A percentile compares a stretch with the other conserved stretches of the same genome.
Conservation (phyloP, 2,113 vertebrate species). For the Pygoscelis antarcticus region DNA sequence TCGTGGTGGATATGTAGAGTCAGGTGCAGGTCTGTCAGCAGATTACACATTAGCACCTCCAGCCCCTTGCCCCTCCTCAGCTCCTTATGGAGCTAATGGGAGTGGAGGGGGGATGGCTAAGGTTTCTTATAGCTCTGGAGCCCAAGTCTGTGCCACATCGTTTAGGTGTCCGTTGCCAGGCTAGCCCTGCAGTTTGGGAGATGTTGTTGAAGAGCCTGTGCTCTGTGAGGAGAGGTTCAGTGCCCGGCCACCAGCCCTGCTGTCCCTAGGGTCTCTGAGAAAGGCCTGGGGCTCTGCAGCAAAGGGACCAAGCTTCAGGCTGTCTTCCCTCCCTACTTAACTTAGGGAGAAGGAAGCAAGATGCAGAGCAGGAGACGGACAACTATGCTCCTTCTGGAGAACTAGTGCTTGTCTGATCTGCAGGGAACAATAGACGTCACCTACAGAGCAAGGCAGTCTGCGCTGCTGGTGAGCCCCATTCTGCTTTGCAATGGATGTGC, state of each 20-base stretch:
- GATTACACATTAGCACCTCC: background rate
- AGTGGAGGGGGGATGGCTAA: too few relatives aligned
- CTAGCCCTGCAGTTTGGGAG: background rate
- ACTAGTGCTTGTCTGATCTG: background rate
- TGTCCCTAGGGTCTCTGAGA: background rate
- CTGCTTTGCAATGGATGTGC: background rate
- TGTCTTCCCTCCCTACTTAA: background rate
- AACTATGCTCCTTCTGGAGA: background rate
- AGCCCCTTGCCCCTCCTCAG: background rate
- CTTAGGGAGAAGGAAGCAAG: background rate
- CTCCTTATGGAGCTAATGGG: background rate
- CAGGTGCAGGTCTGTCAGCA: background rate
- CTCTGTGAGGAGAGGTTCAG: background rate
- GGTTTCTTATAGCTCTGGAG: background rate
- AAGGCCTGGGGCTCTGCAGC: background rate
- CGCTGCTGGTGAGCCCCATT: background rate
- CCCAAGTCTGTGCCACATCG: background rate
- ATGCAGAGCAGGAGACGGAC: background rate
- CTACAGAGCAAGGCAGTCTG: background rate
- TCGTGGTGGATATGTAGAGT: background rate
- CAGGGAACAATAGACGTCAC: rapidly evolving
- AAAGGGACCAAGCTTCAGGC: background rate
- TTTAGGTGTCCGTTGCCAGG: background rate
- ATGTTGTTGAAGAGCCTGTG: background rate
- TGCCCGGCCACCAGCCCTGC: background rate